Evolutionary conservation across 2,888 invertebrate species (phyloP), one percentile per base, ranked within the genome.

Genomic region (Gerris lacustris): DNA sequence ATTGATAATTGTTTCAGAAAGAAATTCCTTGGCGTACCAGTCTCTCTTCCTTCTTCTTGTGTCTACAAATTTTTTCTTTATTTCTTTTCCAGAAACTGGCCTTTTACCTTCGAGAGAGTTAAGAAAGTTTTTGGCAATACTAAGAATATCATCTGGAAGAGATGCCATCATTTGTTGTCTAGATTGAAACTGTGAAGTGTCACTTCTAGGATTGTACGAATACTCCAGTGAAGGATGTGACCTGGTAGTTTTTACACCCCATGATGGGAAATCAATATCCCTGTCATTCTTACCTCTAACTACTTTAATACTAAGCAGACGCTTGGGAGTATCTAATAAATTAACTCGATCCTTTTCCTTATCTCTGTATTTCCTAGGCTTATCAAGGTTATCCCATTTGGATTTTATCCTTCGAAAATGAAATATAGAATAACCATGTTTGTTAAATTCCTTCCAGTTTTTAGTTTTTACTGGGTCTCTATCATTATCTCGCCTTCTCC

Each of bases 381-480:
- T 66, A 17, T 45, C 55, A 11, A 69, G 69, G 63, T 74, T 72
- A 43, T 72, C 72, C 6, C 71, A 47, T 63, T 69, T 72, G 67
- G 67, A 72, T 63, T 75, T 75, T 9, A 72, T 71, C 43, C 74
- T 64, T 9, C 73, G 72, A 18, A 75, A 74, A 63, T 76, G 73
- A 45, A 72, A 71, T 6, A 74, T 69, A 44, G 72, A 73, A 63
- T 72, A 74, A 9, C 73, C 73, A 6, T 73, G 68, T 67, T 71
- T 73, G 15, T 72, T 74, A 64, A 76, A 74, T 45, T 76, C 76
- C 6, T 67, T 69, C 76, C 76, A 76, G 47, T 72, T 73, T 64
- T 73, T 71, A 6, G 47, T 63, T 66, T 66, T 69, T 45, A 67
- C 31, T 43, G 45, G 63, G 31, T 45, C 55, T 67, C 69, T 71